Evolutionary conservation across 2,888 invertebrate genomes (phyloP).

Genomic region (Meiosimyza platycephala): DNA sequence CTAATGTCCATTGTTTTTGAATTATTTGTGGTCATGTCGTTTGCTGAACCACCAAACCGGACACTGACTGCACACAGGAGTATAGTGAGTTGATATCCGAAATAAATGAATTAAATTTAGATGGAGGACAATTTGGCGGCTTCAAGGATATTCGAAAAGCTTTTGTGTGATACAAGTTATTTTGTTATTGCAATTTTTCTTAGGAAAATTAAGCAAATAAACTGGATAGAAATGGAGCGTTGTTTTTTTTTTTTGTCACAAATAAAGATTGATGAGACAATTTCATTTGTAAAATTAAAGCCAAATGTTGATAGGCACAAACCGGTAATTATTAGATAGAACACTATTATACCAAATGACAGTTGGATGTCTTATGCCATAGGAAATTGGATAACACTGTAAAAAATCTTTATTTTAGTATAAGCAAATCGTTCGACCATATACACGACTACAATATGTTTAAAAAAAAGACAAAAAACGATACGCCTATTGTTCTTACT

Average conservation of each 20-base stretch:
- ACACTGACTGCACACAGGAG: not conserved
- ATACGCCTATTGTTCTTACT: too few species aligned
- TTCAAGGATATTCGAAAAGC: not conserved
- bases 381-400: too few species aligned
- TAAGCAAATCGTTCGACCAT: too few species aligned
- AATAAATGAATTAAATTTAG: not conserved
- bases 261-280: conserved; percentile 29
- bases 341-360: conserved; percentile 6
- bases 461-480: too few species aligned
- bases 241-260: not conserved
- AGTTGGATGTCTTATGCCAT: too few species aligned
- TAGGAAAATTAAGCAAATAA: conserved; percentile 9
- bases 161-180: conserved; percentile 18
- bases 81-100: not conserved
- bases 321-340: conserved; percentile 25
- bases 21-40: conserved; percentile 31
- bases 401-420: too few species aligned
- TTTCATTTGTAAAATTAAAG: conserved; percentile 11
- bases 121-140: not conserved
- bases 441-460: too few species aligned
- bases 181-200: not conserved
- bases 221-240: conserved; percentile 14
- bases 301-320: not conserved
- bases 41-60: conserved; percentile 12
- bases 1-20: conserved; percentile 12